A percentile compares a stretch with the other conserved stretches of the same genome.
phyloP scores from a whole-genome alignment of 2,113 vertebrate genomes.

The Seriola quinqueradiata region DNA sequence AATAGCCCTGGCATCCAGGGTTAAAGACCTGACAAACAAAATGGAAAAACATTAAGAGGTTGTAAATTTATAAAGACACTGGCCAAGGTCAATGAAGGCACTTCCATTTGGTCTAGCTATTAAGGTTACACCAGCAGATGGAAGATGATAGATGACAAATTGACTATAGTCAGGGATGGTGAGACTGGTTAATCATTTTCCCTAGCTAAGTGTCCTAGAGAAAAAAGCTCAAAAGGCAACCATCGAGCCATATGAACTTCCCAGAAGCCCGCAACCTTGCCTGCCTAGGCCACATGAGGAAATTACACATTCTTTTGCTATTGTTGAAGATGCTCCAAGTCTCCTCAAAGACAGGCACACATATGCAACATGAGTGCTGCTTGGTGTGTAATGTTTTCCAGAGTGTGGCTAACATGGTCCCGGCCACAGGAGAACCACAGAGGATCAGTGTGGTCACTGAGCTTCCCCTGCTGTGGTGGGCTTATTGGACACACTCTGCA shows the following conservation, averaged over 20 bases:
- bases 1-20: slow-evolving; percentile 56
- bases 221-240: slow-evolving; percentile 25
- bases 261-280: slow-evolving; percentile 33
- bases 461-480: slow-evolving; percentile 74
- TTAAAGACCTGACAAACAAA: slow-evolving; percentile 57
- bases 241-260: slow-evolving; percentile 34
- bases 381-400: slow-evolving; percentile 79
- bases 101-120: neutral
- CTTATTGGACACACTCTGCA: slow-evolving; percentile 59
- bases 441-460: slow-evolving; percentile 70
- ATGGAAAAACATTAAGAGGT: slow-evolving; percentile 49
- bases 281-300: slow-evolving; percentile 57
- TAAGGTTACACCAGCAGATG: slow-evolving; percentile 20
- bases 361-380: slow-evolving; percentile 58
- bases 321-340: slow-evolving; percentile 72
- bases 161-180: neutral
- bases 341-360: slow-evolving; percentile 60
- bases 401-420: slow-evolving; percentile 69
- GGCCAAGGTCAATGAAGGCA: slow-evolving; percentile 51
- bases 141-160: neutral
- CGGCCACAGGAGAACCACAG: slow-evolving; percentile 65
- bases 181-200: slow-evolving; percentile 9
- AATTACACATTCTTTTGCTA: slow-evolving; percentile 79
- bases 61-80: slow-evolving; percentile 50
- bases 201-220: neutral